Evolutionary conservation across 1,140 invertebrate genomes (phyloP).

Genomic region (Drosophila bocqueti): DNA sequence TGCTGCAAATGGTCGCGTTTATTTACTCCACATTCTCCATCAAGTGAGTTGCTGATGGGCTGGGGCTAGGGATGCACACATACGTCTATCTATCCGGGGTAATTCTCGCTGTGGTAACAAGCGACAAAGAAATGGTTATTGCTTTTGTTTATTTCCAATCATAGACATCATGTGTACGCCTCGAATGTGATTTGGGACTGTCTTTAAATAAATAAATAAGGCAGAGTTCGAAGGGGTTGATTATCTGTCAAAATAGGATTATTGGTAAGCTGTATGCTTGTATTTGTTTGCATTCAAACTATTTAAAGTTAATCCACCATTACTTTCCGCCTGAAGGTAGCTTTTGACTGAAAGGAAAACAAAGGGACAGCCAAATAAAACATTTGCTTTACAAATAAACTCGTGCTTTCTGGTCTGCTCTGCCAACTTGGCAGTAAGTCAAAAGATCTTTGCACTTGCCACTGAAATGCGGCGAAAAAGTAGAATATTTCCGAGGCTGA

Average conservation of each 20-base stretch:
- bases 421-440: constrained; percentile 39
- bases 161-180: constrained; percentile 26
- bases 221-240: constrained; percentile 14
- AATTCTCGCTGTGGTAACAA: constrained; percentile 27
- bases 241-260: constrained; percentile 45
- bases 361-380: constrained; percentile 18
- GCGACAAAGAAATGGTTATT: constrained; percentile 40
- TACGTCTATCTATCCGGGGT: constrained; percentile 13
- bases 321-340: background rate
- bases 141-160: constrained; percentile 53
- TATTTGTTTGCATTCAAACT: background rate
- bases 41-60: constrained; percentile 18
- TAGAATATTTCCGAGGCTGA: background rate
- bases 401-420: background rate
- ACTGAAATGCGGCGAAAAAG: background rate
- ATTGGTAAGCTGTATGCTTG: background rate
- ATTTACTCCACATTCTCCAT: constrained; percentile 51
- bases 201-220: constrained; percentile 53
- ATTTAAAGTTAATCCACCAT: constrained; percentile 8
- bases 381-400: constrained; percentile 8
- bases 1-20: constrained; percentile 53
- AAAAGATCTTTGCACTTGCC: constrained; percentile 40
- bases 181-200: constrained; percentile 18
- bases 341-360: constrained; percentile 13
- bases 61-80: background rate